Percentiles rank a stretch among this genome's conserved stretches.
Conservation (phyloP, 2,113 vertebrate genomes). For the Rissa tridactyla region DNA sequence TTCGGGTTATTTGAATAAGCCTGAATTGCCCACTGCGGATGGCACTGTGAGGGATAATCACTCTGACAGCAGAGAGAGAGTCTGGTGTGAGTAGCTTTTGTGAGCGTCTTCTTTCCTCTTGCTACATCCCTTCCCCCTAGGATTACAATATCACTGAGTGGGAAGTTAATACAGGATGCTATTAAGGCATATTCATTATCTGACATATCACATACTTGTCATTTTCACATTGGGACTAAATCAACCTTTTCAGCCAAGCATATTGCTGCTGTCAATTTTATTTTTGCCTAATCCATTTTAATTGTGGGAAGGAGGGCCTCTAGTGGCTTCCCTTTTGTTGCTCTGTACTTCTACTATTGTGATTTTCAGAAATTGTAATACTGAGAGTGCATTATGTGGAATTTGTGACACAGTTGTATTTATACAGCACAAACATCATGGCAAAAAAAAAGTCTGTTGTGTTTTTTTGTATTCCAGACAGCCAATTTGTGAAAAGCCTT, state of each 20-base stretch:
- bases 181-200: background rate
- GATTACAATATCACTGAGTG: background rate
- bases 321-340: background rate
- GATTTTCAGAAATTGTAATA: background rate
- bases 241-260: background rate
- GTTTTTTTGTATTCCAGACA: background rate
- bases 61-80: background rate
- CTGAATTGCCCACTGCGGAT: background rate
- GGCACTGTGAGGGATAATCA: background rate
- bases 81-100: background rate
- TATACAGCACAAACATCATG: background rate
- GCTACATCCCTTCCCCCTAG: background rate
- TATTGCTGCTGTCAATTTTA: background rate
- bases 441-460: constrained; percentile 36
- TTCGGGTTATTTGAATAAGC: background rate
- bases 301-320: background rate
- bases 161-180: background rate
- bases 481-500: constrained; percentile 24
- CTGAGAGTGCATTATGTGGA: background rate
- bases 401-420: background rate
- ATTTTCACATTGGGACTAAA: background rate
- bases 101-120: background rate
- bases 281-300: background rate
- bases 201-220: background rate
- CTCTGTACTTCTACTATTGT: constrained; percentile 21